Percentiles rank a stretch among this genome's conserved stretches.
phyloP scores from a whole-genome alignment of 2,888 invertebrate genomes.

The Amblyjoppa fuscipennis region DNA sequence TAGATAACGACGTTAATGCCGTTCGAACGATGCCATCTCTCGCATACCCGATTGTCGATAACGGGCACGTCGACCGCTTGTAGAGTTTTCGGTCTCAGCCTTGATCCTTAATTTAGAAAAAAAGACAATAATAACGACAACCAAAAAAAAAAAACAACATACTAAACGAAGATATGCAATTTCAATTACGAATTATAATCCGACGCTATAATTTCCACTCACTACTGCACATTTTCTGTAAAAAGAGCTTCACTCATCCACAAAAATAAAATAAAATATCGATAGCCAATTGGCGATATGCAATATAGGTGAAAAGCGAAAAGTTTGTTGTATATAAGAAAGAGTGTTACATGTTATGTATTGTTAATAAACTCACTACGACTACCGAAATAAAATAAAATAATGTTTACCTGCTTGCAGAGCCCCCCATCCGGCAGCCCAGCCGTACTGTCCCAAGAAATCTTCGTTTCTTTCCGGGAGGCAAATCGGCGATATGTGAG shows the following conservation, averaged over 20 bases:
- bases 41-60: conserved; percentile 93
- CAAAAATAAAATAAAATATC: too few species aligned
- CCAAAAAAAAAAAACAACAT: conserved; percentile 8
- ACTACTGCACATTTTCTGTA: too few species aligned
- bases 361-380: too few species aligned
- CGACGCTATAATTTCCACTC: background rate
- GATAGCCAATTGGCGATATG: too few species aligned
- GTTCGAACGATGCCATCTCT: conserved; percentile 90
- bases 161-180: background rate
- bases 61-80: conserved; percentile 97
- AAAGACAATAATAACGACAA: background rate
- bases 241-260: too few species aligned
- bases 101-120: conserved; percentile 87
- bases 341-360: too few species aligned
- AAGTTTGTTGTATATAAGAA: too few species aligned
- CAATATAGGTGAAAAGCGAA: too few species aligned
- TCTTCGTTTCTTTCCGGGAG: conserved; percentile 95
- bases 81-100: conserved; percentile 94
- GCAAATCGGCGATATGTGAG: conserved; percentile 96
- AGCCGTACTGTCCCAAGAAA: conserved; percentile 95
- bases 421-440: conserved; percentile 98
- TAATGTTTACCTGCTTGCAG: conserved; percentile 87
- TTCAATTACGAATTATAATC: conserved; percentile 2
- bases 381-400: too few species aligned
- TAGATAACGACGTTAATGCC: conserved; percentile 96